Evolutionary conservation across 2,888 invertebrate species (phyloP), one percentile per base, ranked within the genome.

Genomic region (Ditula angustiorana): DNA sequence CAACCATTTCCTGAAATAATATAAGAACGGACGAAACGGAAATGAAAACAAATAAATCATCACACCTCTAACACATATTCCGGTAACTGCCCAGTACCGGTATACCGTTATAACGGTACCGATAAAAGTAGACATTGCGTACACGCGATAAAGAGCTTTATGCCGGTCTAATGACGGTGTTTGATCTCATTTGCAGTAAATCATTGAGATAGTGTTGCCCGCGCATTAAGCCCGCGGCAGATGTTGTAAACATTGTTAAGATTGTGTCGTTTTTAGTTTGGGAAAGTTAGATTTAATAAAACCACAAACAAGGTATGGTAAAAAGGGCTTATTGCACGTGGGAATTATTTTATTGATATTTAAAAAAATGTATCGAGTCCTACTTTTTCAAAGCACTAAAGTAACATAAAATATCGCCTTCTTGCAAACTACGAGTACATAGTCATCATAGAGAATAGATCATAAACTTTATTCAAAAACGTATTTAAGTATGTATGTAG

Each of bases 141-240:
- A 21, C 56, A 56, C 49, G 64, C 58, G 58, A 64, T 64, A 64
- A 59, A 53, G 46, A 53, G 64, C 53, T 64, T 53, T 46, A 58
- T 33, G 50, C 46, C 55, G 13, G 30, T 58, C 63, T 64, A 64
- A 64, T 64, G 64, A 59, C 64, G 58, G 59, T 37, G 53, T 53
- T 64, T 57, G 50, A 64, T 64, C 59, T 64, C 64, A 64, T 64
- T 64, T 64, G 64, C 64, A 64, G 64, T 64, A 64, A 64, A 64
- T 64, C 64, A 64, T 64, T 53, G 46, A 53, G 64, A 64, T 64
- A 64, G 64, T 64, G 58, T 47, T 37, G 53, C 52, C 64, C 52
- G 26, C 53, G 19, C 41, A 41, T 56, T 41, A 56, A 26, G 8
- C 53, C 53, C 5, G 35, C 28, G 41, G 13, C 61, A 61, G 46